Percentiles rank a stretch among this genome's conserved stretches.
Conservation (phyloP, 2,888 invertebrate genomes). For the Pristionchus fissidentatus region DNA sequence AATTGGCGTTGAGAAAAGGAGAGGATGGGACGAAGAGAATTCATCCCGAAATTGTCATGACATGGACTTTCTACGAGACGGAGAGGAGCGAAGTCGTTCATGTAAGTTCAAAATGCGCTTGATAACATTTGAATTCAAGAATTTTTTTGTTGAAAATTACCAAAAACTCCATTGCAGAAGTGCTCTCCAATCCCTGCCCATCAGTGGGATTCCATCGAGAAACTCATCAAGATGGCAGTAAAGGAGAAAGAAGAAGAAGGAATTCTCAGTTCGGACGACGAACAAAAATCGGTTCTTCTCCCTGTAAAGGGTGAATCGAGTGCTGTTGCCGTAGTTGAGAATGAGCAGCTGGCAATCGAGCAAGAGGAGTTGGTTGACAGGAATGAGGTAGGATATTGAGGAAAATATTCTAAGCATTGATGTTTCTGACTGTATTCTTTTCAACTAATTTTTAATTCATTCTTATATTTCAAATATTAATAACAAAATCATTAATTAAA, state of each 20-base stretch:
- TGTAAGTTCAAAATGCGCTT: conserved; percentile 2
- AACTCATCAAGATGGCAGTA: not conserved
- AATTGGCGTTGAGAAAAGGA: conserved; percentile 5
- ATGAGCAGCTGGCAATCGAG: not conserved
- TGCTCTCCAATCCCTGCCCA: not conserved
- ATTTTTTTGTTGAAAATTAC: not conserved
- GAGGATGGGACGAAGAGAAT: not conserved
- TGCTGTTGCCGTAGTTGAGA: not conserved
- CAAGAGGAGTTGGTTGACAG: conserved; percentile 7
- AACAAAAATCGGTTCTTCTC: not conserved
- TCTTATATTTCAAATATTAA: too few species aligned
- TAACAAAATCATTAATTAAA: not conserved
- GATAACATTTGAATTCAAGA: not conserved
- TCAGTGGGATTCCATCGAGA: conserved; percentile 35
- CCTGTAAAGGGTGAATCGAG: not conserved
- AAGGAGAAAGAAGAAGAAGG: not conserved
- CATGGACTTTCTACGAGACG: not conserved
- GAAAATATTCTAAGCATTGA: not conserved
- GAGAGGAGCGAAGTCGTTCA: not conserved
- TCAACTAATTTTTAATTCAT: too few species aligned
- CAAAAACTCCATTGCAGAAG: not conserved
- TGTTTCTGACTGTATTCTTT: too few species aligned
- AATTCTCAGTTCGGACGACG: not conserved
- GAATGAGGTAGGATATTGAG: not conserved
- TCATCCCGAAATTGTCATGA: not conserved